These are phyloP conservation scores for Xenopus petersii DNA, from an alignment of 2,797 vertebrate species.

Conservation along the genomic window DNA sequence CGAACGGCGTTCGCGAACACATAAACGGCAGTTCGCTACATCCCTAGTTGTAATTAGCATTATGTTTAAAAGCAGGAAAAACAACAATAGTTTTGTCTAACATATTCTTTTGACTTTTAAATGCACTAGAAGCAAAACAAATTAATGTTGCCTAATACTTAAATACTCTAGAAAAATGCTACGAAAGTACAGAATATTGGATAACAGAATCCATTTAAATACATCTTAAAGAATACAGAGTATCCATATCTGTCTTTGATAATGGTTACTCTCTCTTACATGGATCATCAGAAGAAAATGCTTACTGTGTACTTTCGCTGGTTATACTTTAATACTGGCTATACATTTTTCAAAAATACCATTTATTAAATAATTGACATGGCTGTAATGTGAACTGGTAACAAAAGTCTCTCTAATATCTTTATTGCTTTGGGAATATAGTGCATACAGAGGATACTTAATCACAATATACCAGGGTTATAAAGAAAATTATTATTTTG, in stretches of 20 bases:
- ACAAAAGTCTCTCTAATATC: too few species aligned
- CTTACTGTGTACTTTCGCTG: background rate
- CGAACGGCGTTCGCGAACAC: too few species aligned
- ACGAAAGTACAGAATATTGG: too few species aligned
- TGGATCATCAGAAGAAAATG: background rate
- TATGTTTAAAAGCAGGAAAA: background rate
- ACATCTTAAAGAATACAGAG: background rate
- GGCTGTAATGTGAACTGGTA: too few species aligned
- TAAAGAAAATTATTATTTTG: too few species aligned
- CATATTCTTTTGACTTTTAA: background rate
- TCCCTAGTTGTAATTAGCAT: slow-evolving; percentile 9
- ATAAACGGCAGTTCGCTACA: too few species aligned
- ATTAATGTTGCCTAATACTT: background rate
- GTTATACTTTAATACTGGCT: background rate
- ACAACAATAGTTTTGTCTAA: background rate
- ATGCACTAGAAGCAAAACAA: background rate
- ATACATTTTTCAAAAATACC: too few species aligned
- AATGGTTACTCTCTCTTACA: background rate
- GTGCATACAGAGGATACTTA: too few species aligned
- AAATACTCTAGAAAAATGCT: background rate
- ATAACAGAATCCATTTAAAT: too few species aligned
- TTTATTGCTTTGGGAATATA: too few species aligned
- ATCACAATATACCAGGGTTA: too few species aligned
- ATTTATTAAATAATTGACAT: too few species aligned
- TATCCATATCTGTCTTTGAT: background rate